phyloP scores from a whole-genome alignment of 2,797 vertebrate species.

The Poliocrania exsul region DNA sequence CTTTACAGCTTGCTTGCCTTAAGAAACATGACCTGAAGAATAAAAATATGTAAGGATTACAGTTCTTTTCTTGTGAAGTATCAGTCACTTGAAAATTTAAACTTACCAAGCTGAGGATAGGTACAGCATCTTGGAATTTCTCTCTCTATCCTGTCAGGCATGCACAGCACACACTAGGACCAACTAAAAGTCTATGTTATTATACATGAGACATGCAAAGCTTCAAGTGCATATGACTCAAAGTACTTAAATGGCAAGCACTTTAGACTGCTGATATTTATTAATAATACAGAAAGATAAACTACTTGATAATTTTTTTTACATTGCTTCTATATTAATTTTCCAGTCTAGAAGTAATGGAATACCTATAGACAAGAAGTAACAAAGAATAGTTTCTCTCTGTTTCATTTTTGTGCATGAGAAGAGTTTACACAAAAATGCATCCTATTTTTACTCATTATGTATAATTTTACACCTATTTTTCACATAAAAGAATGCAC shows the following conservation, averaged over 20 bases:
- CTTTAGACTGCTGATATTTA: background rate
- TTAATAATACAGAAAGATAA: background rate
- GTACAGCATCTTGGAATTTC: background rate
- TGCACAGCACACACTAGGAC: background rate
- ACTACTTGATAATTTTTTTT: background rate
- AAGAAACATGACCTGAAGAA: background rate
- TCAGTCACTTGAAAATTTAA: background rate
- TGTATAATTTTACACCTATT: constrained; percentile 17
- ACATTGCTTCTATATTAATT: background rate
- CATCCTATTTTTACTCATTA: constrained; percentile 11
- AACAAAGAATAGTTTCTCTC: background rate
- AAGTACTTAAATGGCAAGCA: background rate
- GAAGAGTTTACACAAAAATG: constrained; percentile 12
- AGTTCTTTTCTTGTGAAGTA: background rate
- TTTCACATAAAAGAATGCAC: constrained; percentile 11
- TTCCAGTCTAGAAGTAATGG: background rate
- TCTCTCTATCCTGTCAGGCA: background rate
- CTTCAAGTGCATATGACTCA: background rate
- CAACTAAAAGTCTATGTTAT: background rate
- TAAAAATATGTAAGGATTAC: background rate
- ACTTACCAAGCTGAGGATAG: background rate
- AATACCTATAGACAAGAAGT: background rate
- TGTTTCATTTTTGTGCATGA: background rate
- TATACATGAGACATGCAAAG: background rate
- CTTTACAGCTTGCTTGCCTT: background rate